These are phyloP conservation scores for Styela plicata DNA, from an alignment of 23 tunicate species.

Conservation along the genomic window DNA sequence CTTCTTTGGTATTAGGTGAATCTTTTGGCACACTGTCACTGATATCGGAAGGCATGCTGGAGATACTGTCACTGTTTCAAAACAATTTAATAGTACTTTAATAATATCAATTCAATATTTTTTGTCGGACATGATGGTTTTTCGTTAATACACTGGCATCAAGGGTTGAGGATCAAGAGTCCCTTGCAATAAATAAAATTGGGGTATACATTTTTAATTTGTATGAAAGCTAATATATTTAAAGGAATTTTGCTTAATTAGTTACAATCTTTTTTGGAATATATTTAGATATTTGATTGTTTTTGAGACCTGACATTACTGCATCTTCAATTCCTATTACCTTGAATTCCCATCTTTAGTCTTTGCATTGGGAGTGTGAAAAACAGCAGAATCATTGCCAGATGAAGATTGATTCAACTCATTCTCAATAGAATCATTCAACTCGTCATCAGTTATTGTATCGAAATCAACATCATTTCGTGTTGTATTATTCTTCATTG, in stretches of 20 bases:
- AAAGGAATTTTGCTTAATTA: no score
- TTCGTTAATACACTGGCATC: no score
- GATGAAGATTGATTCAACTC: neutral
- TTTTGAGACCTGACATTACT: no score
- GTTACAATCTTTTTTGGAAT: no score
- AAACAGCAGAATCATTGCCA: neutral
- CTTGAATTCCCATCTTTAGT: neutral
- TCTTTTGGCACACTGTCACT: neutral
- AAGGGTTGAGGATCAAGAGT: no score
- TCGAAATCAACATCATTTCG: conserved; percentile 7
- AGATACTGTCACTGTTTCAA: neutral
- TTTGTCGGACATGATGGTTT: no score
- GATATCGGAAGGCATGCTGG: conserved; percentile 5
- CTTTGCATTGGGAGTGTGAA: neutral
- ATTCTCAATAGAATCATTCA: conserved; percentile 1
- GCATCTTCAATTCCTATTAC: no score
- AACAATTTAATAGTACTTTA: neutral
- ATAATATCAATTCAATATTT: no score
- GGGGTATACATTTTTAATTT: no score
- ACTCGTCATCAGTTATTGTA: conserved; percentile 10
- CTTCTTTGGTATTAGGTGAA: conserved; percentile 14
- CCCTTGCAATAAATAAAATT: no score
- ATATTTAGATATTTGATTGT: no score
- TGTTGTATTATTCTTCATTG: neutral
- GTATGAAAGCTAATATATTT: no score